Conservation (phyloP, 2,113 vertebrate species). For the Sylvia atricapilla region DNA sequence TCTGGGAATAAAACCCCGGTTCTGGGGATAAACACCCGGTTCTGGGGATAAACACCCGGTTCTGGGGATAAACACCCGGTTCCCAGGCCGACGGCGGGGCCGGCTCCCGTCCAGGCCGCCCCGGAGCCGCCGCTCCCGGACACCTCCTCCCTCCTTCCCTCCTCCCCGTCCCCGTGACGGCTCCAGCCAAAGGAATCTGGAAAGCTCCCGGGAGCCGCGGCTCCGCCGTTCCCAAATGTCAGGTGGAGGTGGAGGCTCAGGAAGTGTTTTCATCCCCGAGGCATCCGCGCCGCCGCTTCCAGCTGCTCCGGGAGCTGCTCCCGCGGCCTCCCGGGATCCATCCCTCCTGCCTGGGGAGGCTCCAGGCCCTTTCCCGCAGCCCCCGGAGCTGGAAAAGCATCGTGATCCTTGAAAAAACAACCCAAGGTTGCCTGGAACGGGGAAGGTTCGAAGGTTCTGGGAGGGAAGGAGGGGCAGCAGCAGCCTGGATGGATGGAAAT, state of each 20-base stretch:
- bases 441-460: background rate
- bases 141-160: background rate
- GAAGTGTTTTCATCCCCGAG: slow-evolving; percentile 45
- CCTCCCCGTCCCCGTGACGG: background rate
- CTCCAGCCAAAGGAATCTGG: background rate
- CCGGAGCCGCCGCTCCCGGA: background rate
- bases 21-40: fast-evolving
- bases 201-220: background rate
- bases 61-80: background rate
- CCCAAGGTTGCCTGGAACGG: background rate
- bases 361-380: background rate
- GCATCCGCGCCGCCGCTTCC: background rate
- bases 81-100: background rate
- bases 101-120: background rate
- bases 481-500: background rate
- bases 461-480: background rate
- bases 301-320: background rate
- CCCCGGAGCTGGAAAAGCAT: background rate
- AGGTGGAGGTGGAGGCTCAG: slow-evolving; percentile 46
- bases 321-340: background rate
- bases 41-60: background rate
- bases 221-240: slow-evolving; percentile 21
- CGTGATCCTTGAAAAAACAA: background rate
- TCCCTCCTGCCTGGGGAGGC: background rate
- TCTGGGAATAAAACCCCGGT: background rate